Conservation (phyloP, 1,140 invertebrate genomes). For the Cotesia glomerata region DNA sequence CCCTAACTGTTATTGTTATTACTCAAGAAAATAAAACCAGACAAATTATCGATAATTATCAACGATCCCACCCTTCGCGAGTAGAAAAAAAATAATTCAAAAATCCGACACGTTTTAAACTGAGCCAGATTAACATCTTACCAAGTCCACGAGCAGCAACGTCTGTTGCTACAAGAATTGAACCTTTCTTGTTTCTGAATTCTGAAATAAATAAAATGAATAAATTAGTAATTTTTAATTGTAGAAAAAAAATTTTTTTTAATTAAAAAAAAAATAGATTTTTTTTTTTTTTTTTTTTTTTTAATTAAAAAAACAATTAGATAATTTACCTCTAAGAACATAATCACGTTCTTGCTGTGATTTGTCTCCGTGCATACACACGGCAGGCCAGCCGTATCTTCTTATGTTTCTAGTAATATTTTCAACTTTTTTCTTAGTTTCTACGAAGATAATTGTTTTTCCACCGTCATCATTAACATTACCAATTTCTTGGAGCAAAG, state of each 20-base stretch:
- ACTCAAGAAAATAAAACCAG: not conserved
- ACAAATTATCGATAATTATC: not conserved
- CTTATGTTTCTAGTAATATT: conserved; percentile 88
- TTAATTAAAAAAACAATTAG: not conserved
- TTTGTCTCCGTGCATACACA: conserved; percentile 97
- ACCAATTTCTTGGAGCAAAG: conserved; percentile 86
- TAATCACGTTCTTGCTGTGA: conserved; percentile 96
- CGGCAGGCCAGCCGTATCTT: conserved; percentile 88
- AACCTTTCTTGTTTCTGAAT: conserved; percentile 89
- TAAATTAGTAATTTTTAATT: not conserved
- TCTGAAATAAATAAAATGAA: conserved; percentile 65
- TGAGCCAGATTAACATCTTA: conserved; percentile 65
- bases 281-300: too few species aligned
- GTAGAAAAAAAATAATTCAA: not conserved
- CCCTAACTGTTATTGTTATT: not conserved
- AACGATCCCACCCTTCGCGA: not conserved
- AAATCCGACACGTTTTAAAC: not conserved
- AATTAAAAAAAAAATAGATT: not conserved
- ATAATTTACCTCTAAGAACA: conserved; percentile 77
- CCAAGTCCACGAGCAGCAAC: conserved; percentile 97
- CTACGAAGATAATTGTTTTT: conserved; percentile 96
- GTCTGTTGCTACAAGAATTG: conserved; percentile 96
- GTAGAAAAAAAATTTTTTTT: not conserved
- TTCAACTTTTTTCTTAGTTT: conserved; percentile 97
- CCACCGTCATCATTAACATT: conserved; percentile 84